A percentile compares a stretch with the other conserved stretches of the same genome.
Conservation (phyloP, 2,113 vertebrate genomes). For the Aphyosemion australe region DNA sequence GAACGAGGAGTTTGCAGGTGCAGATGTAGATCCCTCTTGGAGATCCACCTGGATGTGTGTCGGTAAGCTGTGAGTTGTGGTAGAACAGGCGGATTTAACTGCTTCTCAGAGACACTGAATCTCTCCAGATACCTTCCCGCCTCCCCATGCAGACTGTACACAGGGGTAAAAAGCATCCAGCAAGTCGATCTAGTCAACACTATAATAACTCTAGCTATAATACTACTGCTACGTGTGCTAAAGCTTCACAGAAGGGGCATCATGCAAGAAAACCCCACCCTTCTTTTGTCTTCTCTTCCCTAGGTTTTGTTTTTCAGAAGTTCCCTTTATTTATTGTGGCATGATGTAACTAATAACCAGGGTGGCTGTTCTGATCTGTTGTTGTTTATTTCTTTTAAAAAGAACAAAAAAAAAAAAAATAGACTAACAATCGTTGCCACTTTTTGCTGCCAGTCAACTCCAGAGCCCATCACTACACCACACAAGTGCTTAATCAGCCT, state of each 20-base stretch:
- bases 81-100: constrained; percentile 8
- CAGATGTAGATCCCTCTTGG: constrained; percentile 14
- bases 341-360: constrained; percentile 73
- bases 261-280: constrained; percentile 59
- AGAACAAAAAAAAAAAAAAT: constrained; percentile 24
- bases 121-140: constrained; percentile 3
- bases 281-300: constrained; percentile 46
- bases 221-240: constrained; percentile 71
- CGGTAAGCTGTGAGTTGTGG: constrained; percentile 25
- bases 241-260: constrained; percentile 61
- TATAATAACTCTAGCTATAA: constrained; percentile 61
- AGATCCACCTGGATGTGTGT: constrained; percentile 31
- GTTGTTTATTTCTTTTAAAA: constrained; percentile 25
- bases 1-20: not conserved
- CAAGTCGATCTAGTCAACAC: constrained; percentile 47
- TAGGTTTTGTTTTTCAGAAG: constrained; percentile 7
- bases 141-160: constrained; percentile 20
- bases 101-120: not conserved
- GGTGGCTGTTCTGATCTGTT: constrained; percentile 60
- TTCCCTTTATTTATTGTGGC: constrained; percentile 87
- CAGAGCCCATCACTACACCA: constrained; percentile 72
- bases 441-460: constrained; percentile 68
- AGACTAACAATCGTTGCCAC: constrained; percentile 76
- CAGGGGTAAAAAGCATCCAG: constrained; percentile 30
- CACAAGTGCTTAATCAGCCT: constrained; percentile 89